Evolutionary conservation across 1,140 invertebrate genomes (phyloP), one percentile per base, ranked within the genome.

Genomic region (Melanaphis sacchari): DNA sequence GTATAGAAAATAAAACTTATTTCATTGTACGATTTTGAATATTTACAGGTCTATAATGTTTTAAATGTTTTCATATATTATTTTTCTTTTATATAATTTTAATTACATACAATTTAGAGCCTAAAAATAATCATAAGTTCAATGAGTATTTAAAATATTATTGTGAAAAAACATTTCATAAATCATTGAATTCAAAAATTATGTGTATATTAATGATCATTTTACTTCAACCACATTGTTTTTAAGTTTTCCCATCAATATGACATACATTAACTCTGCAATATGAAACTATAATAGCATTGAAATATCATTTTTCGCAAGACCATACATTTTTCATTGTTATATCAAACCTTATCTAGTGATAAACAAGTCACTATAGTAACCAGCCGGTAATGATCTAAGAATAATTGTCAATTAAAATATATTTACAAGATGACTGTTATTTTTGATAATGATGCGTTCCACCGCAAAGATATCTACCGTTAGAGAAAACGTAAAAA

Each of bases 361-460:
- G 15, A 15, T 49, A 49, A 49, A 49, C 46, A 49, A 49, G 15
- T 24, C 24, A 59, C 26, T 24, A 31, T 59, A 59, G 8, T 76
- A 76, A 40, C 24, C 40, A 84, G 40, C 24, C 81, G 2, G 81
- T 26, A 41, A 41, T 84, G 38, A 82, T 38, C n/a, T 21, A 84
- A 84, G 41, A 84, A 41, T 26, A 11, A 84, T 84, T 84, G 40
- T 24, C 82, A 84, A 87, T 87, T 87, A 87, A 87, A 87, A 87
- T 87, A 87, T 87, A 87, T 43, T 87, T 87, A 87, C 85, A 36
- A 88, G 46, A 90, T 54, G 88, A 90, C 49, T 54, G 26, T 90
- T 90, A 54, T 54, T 90, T 90, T 90, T 90, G 6, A 90, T 54
- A 89, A 52, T 38, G 36, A 54, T 89, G 43, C 6, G 0, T 24